Evolutionary conservation across 2,113 vertebrate species (phyloP), one percentile per base, ranked within the genome.

Genomic region (Callospermophilus lateralis): DNA sequence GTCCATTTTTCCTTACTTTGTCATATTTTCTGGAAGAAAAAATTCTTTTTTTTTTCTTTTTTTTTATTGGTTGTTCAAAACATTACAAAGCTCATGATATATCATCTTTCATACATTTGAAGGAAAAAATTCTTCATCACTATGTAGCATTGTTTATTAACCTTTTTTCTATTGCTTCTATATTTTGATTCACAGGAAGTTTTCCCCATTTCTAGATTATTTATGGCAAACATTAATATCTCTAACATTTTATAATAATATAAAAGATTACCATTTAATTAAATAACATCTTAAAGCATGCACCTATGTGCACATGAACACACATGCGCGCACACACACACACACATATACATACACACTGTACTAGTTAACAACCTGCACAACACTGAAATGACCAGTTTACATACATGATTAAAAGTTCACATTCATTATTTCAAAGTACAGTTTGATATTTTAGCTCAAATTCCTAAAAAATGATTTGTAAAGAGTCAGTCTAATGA

Each of bases 381-480:
- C 17, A 74, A 81, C 24, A 67, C 0, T 87, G 58, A 95, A 87
- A 88, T 48, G 65, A 92, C 48, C 58, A 68, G 68, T 95, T 95
- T 81, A 87, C n/a, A 58, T 55, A 92, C 10, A n/a, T 26, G 58
- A 8, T 61, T 24, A 61, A 8, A 92, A 92, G 6, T 74, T 48
- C 74, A 74, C 11, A 74, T 13, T 53, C 42, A 86, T 45, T 90
- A 76, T 48, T 90, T 84, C 30, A 84, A 84, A 90, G 13, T 84
- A 58, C 48, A 58, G 72, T 61, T 45, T 77, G 2, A 68, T 74
- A 77, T 76, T 92, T 95, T 58, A 67, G 76, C 76, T 55, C 37
- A 88, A 85, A 91, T 68, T 81, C 68, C 58, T 83, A 95, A 53
- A 10, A 80, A 92, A 92, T 34, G 19, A 37, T 67, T 95, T 83